phyloP scores from a whole-genome alignment of 2,113 vertebrate genomes.

The zebrafish (Danio rerio) region GRCz12tu NC_133189.1:42919001-42919500 shows the following conservation, averaged over 20 bases:
- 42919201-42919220: not conserved
- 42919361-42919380: constrained; percentile 15
- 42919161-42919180: not conserved
- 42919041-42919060: no score
- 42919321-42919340: constrained; percentile 28
- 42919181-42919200: not conserved
- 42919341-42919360: constrained; percentile 10
- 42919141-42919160: not conserved
- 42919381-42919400: constrained; percentile 4
- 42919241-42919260: not conserved
- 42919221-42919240: not conserved
- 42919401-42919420: constrained; percentile 1
- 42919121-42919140: not conserved
- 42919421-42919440: constrained; percentile 29
- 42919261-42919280: not conserved
- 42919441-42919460: constrained; percentile 40
- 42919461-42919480: constrained; percentile 63
- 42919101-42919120: not conserved
- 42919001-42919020: no score
- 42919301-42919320: constrained; percentile 32
- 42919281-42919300: constrained; percentile 5
- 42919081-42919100: no score
- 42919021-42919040: no score
- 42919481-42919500: constrained; percentile 67
- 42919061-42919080: no score